A percentile compares a stretch with the other conserved stretches of the same genome.
Conservation (phyloP, 2,888 invertebrate genomes). For the Acrocyrtus sp. region DNA sequence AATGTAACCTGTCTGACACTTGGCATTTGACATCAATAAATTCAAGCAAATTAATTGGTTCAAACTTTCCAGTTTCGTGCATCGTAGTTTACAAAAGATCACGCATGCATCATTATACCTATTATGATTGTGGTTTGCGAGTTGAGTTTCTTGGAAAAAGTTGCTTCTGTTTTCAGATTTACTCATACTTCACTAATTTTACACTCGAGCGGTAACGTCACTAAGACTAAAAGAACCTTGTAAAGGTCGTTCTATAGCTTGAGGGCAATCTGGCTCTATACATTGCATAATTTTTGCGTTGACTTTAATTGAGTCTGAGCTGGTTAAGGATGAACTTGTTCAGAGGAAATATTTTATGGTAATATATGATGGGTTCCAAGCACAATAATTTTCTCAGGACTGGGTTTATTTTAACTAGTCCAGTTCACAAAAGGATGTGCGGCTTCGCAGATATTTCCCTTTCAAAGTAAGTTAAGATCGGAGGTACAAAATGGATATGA, state of each 20-base stretch:
- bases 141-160: neutral
- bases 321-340: neutral
- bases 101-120: too few relatives aligned
- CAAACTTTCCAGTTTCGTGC: too few relatives aligned
- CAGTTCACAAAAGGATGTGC: too few relatives aligned
- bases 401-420: too few relatives aligned
- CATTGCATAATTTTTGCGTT: neutral
- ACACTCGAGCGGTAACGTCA: neutral
- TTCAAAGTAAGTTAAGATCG: too few relatives aligned
- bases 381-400: too few relatives aligned
- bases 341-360: too few relatives aligned
- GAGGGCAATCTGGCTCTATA: neutral
- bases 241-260: slow-evolving; percentile 11
- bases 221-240: slow-evolving; percentile 1
- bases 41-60: neutral
- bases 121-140: too few relatives aligned
- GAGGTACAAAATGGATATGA: too few relatives aligned
- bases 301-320: too few relatives aligned
- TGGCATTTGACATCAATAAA: neutral
- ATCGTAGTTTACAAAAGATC: too few relatives aligned
- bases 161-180: neutral
- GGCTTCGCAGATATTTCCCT: too few relatives aligned
- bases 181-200: neutral
- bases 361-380: slow-evolving; percentile 10
- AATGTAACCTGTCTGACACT: neutral